phyloP scores from a whole-genome alignment of 2,797 vertebrate genomes.

The Leptatherina wallacei region DNA sequence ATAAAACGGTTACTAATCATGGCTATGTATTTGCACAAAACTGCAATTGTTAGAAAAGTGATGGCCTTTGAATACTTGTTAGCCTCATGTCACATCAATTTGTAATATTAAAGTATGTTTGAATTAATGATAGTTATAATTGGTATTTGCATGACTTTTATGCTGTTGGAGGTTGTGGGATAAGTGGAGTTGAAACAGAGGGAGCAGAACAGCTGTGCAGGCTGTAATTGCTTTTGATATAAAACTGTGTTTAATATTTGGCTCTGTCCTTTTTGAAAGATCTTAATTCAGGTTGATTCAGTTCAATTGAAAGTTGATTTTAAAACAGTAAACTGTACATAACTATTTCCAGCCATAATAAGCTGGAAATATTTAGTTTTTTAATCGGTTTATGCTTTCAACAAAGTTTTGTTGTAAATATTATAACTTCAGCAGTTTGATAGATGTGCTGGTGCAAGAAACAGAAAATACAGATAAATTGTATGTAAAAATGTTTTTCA shows the following conservation, averaged over 20 bases:
- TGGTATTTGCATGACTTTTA: constrained; percentile 14
- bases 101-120: constrained; percentile 3
- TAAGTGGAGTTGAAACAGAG: background rate
- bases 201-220: background rate
- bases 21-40: constrained; percentile 1
- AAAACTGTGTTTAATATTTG: background rate
- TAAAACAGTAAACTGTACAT: background rate
- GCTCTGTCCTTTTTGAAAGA: background rate
- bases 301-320: background rate
- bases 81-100: background rate
- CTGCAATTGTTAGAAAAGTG: background rate
- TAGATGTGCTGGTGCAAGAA: background rate
- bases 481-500: background rate
- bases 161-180: constrained; percentile 8
- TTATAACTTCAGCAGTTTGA: constrained; percentile 1
- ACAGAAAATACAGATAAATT: background rate
- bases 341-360: too few relatives aligned
- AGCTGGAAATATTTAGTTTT: background rate
- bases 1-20: background rate
- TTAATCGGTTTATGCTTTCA: background rate
- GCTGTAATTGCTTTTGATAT: constrained; percentile 13
- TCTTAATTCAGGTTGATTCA: background rate
- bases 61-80: constrained; percentile 6
- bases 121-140: constrained; percentile 8
- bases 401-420: background rate